Conservation (phyloP, 2,113 vertebrate species). For the Rhizomys pruinosus region DNA sequence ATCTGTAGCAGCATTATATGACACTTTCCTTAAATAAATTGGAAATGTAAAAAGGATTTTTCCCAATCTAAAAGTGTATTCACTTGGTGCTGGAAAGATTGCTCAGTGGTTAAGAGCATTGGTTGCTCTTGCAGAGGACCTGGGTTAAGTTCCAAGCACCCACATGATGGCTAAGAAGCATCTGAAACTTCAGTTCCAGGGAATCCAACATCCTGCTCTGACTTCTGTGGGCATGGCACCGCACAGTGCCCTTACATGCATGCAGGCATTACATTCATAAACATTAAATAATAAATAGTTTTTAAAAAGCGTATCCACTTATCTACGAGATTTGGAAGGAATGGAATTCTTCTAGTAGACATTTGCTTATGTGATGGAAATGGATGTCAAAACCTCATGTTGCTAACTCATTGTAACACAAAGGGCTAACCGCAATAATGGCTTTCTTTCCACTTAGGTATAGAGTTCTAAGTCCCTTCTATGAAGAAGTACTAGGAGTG, state of each 20-base stretch:
- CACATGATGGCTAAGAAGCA: no score
- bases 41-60: neutral
- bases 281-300: no score
- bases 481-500: neutral
- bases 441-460: neutral
- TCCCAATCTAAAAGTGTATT: neutral
- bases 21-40: neutral
- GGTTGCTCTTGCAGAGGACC: no score
- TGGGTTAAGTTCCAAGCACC: no score
- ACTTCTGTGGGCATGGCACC: no score
- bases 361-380: neutral
- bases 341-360: neutral
- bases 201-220: no score
- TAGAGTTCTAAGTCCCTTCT: neutral
- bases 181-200: no score
- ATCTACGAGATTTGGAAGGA: neutral
- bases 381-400: neutral
- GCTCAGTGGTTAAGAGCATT: no score
- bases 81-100: neutral
- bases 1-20: neutral
- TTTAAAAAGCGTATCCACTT: neutral
- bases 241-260: no score
- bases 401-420: neutral
- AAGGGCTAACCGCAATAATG: no score
- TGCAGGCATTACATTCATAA: no score